A percentile compares a stretch with the other conserved stretches of the same genome.
Evolutionary conservation across 2,797 vertebrate genomes (phyloP).

Genomic region (Ctenopoma multispine): DNA sequence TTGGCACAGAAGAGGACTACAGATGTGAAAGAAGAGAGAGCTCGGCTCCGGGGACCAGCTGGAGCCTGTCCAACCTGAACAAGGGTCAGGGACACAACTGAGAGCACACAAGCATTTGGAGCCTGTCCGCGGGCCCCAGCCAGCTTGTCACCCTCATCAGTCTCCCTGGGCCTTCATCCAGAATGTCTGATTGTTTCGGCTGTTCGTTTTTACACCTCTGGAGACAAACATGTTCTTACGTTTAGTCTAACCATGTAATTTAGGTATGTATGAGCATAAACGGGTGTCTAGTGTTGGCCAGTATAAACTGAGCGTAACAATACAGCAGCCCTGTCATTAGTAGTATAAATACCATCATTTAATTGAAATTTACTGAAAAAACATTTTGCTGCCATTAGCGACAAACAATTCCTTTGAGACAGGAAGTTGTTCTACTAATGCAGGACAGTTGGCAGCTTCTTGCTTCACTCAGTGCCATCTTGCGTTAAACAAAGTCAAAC

Average conservation of each 20-base stretch:
- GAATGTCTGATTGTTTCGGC: conserved; percentile 12
- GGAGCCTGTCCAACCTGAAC: conserved; percentile 71
- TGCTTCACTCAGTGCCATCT: conserved; percentile 19
- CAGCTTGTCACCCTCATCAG: conserved; percentile 16
- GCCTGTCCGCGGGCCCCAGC: conserved; percentile 30
- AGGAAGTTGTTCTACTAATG: conserved; percentile 6
- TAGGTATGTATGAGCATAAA: too few species aligned
- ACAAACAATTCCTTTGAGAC: background rate
- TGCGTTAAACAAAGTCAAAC: conserved; percentile 31
- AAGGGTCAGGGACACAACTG: conserved; percentile 62
- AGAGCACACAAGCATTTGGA: conserved; percentile 54
- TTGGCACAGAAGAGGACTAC: conserved; percentile 54
- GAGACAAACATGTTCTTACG: background rate
- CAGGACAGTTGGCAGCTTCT: conserved; percentile 7
- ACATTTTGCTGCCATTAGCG: background rate
- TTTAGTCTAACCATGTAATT: background rate
- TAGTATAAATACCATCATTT: background rate
- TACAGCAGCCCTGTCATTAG: too few species aligned
- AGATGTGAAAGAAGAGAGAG: conserved; percentile 64
- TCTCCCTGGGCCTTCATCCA: conserved; percentile 18
- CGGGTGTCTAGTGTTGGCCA: too few species aligned
- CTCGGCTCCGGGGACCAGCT: conserved; percentile 53
- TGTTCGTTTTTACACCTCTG: conserved; percentile 20
- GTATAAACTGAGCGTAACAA: too few species aligned
- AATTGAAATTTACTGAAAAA: background rate